phyloP scores from a whole-genome alignment of 2,888 invertebrate genomes.

The Pachycephus smyrnensis region DNA sequence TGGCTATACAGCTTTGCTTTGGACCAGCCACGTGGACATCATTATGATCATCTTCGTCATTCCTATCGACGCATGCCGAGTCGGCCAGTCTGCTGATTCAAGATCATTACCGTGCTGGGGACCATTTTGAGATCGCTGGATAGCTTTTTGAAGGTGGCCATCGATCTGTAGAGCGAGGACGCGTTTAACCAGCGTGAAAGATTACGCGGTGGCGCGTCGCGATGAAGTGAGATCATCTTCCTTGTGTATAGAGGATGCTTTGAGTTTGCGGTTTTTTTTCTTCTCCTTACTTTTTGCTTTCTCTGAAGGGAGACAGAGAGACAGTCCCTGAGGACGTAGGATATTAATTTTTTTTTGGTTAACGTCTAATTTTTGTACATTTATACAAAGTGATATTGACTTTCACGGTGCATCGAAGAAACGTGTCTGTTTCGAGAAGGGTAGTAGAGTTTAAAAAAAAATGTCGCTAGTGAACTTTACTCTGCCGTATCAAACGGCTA shows the following conservation, averaged over 20 bases:
- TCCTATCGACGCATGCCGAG: neutral
- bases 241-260: neutral
- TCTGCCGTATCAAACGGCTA: constrained; percentile 58
- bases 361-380: neutral
- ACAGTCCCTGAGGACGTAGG: neutral
- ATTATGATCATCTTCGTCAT: neutral
- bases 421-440: neutral
- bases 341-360: neutral
- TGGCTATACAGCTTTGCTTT: neutral
- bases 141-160: neutral
- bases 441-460: neutral
- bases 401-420: neutral
- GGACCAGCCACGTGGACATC: neutral
- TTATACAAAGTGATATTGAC: neutral
- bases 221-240: constrained; percentile 6
- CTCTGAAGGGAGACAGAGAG: neutral
- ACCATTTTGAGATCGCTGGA: neutral
- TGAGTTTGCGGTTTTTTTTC: neutral
- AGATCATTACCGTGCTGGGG: neutral
- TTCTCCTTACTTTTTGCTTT: neutral
- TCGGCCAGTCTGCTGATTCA: neutral
- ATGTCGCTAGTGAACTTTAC: constrained; percentile 63
- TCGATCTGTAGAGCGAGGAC: neutral
- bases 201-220: constrained; percentile 1
- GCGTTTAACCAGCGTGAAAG: neutral